Percentiles rank a stretch among this genome's conserved stretches.
These are phyloP conservation scores for Thaumatotibia leucotreta DNA, from an alignment of 1,140 invertebrate species.

Conservation along the genomic window DNA sequence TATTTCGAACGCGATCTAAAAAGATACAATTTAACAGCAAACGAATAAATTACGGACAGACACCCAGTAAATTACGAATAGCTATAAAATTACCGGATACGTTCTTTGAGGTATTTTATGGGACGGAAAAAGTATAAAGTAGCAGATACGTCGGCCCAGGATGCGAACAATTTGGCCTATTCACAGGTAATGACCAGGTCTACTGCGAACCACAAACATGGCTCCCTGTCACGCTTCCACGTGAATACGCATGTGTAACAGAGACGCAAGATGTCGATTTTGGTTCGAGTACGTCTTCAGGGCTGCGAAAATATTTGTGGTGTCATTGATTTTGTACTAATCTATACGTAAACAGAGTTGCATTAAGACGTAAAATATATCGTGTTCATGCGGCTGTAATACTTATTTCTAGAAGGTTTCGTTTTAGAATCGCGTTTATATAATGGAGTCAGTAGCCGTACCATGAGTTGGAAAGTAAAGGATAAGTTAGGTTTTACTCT, in stretches of 20 bases:
- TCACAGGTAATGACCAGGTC: neutral
- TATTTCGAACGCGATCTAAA: neutral
- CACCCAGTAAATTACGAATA: conserved; percentile 8
- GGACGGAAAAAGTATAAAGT: conserved; percentile 11
- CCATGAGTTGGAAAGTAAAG: too few relatives aligned
- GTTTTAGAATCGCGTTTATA: neutral
- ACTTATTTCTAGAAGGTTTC: neutral
- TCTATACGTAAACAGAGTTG: neutral
- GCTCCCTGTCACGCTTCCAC: too few relatives aligned
- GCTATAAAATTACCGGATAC: conserved; percentile 13
- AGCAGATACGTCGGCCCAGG: neutral
- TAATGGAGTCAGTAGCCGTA: too few relatives aligned
- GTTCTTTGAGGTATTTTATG: conserved; percentile 11
- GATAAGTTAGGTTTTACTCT: too few relatives aligned
- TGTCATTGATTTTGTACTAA: neutral
- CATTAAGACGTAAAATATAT: neutral
- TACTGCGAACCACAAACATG: too few relatives aligned
- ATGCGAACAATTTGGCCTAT: neutral
- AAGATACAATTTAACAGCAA: conserved; percentile 1
- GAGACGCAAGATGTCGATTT: too few relatives aligned
- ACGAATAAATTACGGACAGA: neutral
- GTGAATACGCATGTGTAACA: too few relatives aligned
- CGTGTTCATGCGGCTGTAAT: neutral
- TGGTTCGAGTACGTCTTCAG: neutral
- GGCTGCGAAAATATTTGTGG: neutral